Evolutionary conservation across 53 echinoderm and acorn worm genomes (phyloP).

Genomic region (Antedon mediterranea): DNA sequence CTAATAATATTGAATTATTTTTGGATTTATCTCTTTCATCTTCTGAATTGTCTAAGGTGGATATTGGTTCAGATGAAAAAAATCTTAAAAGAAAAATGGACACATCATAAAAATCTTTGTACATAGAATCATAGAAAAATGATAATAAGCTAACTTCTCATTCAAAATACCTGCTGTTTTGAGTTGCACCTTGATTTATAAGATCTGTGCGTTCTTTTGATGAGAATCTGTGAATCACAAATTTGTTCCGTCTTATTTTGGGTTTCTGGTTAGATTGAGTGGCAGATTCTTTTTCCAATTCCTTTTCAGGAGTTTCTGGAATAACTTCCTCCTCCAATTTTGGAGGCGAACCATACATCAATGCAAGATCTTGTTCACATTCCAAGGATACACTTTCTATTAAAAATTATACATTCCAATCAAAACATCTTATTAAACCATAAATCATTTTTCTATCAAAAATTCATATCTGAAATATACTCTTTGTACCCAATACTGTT

Average conservation of each 20-base stretch:
- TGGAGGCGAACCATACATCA: background rate
- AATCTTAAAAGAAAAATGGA: background rate
- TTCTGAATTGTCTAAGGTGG: constrained; percentile 5
- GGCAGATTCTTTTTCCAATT: background rate
- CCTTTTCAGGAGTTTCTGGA: background rate
- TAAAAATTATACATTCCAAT: too few species aligned
- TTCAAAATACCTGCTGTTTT: background rate
- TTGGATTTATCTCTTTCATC: background rate
- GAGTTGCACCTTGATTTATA: background rate
- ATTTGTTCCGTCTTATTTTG: background rate
- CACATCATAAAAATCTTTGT: too few species aligned
- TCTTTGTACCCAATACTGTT: too few species aligned
- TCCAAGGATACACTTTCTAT: background rate
- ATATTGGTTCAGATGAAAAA: background rate
- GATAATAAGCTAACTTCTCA: too few species aligned
- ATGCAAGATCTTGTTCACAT: background rate
- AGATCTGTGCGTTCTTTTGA: background rate
- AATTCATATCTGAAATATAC: too few species aligned
- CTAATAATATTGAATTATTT: background rate
- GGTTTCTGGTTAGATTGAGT: background rate
- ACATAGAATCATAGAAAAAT: too few species aligned
- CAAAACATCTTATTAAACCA: too few species aligned
- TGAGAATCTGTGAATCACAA: background rate
- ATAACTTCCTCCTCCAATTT: background rate
- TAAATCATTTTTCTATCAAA: too few species aligned